These are phyloP conservation scores for Trichomalopsis sarcophagae DNA, from an alignment of 1,140 invertebrate genomes.

Conservation along the genomic window DNA sequence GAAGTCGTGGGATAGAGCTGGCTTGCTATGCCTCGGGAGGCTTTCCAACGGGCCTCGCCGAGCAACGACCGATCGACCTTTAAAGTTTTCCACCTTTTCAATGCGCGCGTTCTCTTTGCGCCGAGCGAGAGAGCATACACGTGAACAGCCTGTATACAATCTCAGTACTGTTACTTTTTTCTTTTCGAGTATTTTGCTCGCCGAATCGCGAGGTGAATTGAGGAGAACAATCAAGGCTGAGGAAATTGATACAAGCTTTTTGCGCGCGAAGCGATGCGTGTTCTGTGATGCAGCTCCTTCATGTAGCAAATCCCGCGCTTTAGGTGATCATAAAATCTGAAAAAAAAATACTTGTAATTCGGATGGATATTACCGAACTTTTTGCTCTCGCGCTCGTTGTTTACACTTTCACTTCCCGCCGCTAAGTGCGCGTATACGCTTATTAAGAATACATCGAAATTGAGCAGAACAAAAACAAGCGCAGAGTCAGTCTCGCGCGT, in stretches of 20 bases:
- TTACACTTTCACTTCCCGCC: not conserved
- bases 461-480: not conserved
- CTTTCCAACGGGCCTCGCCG: slow-evolving; percentile 27
- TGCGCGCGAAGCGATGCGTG: too few species aligned
- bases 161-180: too few species aligned
- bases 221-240: too few species aligned
- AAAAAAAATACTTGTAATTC: not conserved
- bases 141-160: too few species aligned
- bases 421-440: not conserved
- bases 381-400: not conserved
- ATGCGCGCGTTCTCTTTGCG: not conserved
- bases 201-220: too few species aligned
- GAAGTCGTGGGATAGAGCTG: not conserved
- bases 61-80: slow-evolving; percentile 43
- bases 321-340: not conserved
- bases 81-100: slow-evolving; percentile 37
- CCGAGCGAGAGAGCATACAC: too few species aligned
- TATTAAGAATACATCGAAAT: slow-evolving; percentile 1
- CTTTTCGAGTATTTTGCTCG: too few species aligned
- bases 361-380: not conserved
- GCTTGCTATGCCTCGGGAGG: not conserved
- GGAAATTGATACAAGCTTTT: too few species aligned
- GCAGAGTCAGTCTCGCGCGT: not conserved
- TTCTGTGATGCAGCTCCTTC: not conserved
- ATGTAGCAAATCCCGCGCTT: not conserved